Conservation (phyloP, 2,113 vertebrate genomes). For the Oceanites oceanicus region DNA sequence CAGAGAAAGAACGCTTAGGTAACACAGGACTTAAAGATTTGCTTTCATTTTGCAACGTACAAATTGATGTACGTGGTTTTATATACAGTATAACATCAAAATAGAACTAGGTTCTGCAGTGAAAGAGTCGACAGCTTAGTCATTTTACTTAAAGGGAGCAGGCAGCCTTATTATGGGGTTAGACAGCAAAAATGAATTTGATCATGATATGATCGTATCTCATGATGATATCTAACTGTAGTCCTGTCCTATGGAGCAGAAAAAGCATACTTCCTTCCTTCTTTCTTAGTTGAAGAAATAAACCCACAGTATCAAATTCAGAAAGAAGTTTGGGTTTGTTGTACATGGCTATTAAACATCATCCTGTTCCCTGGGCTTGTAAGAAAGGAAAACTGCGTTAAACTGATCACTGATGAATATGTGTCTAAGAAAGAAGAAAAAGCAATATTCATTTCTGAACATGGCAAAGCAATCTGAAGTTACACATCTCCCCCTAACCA, state of each 20-base stretch:
- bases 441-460: conserved; percentile 75
- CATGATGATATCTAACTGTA: conserved; percentile 31
- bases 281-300: conserved; percentile 58
- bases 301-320: conserved; percentile 21
- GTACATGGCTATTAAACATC: conserved; percentile 44
- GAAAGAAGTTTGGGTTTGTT: conserved; percentile 64
- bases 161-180: conserved; percentile 76
- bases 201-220: conserved; percentile 42
- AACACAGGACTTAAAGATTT: conserved; percentile 64
- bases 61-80: conserved; percentile 61
- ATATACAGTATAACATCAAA: conserved; percentile 49
- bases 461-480: conserved; percentile 77
- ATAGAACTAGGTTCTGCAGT: conserved; percentile 67
- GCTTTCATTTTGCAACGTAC: conserved; percentile 49
- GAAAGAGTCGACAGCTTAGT: conserved; percentile 86
- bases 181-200: conserved; percentile 77
- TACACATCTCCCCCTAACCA: conserved; percentile 66
- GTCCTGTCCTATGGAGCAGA: conserved; percentile 59
- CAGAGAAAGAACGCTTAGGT: conserved; percentile 72
- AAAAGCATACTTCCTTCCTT: conserved; percentile 49
- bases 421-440: conserved; percentile 81
- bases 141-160: conserved; percentile 77
- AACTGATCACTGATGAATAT: conserved; percentile 73
- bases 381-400: conserved; percentile 58
- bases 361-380: conserved; percentile 35